phyloP scores from a whole-genome alignment of 2,797 vertebrate species.

The Parambassis ranga region DNA sequence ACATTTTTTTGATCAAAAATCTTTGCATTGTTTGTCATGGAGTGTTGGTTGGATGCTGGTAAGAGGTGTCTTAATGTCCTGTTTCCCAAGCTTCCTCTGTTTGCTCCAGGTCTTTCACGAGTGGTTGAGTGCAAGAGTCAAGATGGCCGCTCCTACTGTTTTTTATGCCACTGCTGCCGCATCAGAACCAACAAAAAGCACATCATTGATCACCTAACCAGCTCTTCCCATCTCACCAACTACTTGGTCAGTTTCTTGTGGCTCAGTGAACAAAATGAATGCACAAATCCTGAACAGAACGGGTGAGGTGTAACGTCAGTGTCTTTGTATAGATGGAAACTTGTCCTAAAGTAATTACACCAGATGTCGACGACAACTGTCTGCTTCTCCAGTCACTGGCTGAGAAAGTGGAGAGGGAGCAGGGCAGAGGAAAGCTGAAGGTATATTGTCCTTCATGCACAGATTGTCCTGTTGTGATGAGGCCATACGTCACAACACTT shows the following conservation, averaged over 20 bases:
- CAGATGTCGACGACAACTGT: slow-evolving; percentile 15
- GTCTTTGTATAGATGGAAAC: slow-evolving; percentile 61
- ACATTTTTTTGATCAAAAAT: too few relatives aligned
- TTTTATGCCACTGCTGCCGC: slow-evolving; percentile 77
- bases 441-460: slow-evolving; percentile 27
- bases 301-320: background rate
- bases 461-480: background rate
- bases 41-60: too few relatives aligned
- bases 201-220: slow-evolving; percentile 63
- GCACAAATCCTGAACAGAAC: too few relatives aligned
- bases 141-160: slow-evolving; percentile 47
- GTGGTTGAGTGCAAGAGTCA: slow-evolving; percentile 66
- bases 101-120: slow-evolving; percentile 63
- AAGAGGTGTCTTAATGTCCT: too few relatives aligned
- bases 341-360: slow-evolving; percentile 36
- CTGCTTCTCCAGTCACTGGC: slow-evolving; percentile 52
- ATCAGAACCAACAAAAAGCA: slow-evolving; percentile 47
- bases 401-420: slow-evolving; percentile 51
- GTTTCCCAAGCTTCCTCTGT: background rate
- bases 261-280: background rate
- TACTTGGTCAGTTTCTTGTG: slow-evolving; percentile 66
- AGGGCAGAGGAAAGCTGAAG: slow-evolving; percentile 62
- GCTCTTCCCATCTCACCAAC: slow-evolving; percentile 59
- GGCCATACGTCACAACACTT: background rate
- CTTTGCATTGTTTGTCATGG: too few relatives aligned